Conservation (phyloP, 2,113 vertebrate species). For the Chloroceryle aenea region DNA sequence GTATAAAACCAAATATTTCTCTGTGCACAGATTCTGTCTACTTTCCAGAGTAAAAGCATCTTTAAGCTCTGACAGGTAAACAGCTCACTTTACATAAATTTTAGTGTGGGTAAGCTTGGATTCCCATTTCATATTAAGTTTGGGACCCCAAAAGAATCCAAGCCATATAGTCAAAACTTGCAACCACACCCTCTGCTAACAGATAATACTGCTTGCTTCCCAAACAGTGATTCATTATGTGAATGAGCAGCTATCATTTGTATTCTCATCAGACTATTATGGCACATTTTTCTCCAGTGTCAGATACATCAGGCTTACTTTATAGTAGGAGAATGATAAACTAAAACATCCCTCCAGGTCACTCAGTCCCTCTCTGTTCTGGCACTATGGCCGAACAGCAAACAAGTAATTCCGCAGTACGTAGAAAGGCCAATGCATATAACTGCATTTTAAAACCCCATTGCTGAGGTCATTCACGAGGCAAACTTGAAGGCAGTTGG, state of each 20-base stretch:
- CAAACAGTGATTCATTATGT: background rate
- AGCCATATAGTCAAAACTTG: background rate
- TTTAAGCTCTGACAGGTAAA: background rate
- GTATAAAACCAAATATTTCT: background rate
- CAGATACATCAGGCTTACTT: background rate
- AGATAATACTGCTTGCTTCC: background rate
- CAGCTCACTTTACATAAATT: background rate
- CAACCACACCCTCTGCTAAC: background rate
- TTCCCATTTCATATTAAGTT: background rate
- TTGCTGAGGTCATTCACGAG: slow-evolving; percentile 11
- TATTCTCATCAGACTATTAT: background rate
- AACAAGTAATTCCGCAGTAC: background rate
- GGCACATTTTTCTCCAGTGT: background rate
- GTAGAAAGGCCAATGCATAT: background rate
- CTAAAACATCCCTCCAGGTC: background rate
- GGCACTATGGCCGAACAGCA: background rate
- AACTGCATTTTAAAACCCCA: background rate
- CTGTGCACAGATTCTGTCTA: background rate
- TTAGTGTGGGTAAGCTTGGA: background rate
- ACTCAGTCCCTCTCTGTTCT: background rate
- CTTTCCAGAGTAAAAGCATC: background rate
- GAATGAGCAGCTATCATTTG: background rate
- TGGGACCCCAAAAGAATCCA: background rate
- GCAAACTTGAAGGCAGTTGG: slow-evolving; percentile 14
- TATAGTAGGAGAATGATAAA: background rate